Evolutionary conservation across 2,888 invertebrate species (phyloP).

Genomic region (Drosophila cognata): DNA sequence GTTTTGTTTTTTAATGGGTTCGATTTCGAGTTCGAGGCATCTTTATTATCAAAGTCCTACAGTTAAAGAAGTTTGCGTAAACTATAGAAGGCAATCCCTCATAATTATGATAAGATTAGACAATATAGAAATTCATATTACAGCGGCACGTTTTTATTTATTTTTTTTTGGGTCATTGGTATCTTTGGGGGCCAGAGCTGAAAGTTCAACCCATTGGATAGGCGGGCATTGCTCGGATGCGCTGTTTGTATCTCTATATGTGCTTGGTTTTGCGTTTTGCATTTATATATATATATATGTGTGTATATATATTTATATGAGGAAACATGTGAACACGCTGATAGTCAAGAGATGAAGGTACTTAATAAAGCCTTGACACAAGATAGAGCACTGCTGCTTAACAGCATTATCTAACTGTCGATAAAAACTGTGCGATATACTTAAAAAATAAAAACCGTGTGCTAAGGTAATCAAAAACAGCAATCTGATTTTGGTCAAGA

Average conservation of each 20-base stretch:
- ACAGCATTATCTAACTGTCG: not conserved
- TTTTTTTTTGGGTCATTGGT: slow-evolving; percentile 45
- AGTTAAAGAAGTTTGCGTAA: slow-evolving; percentile 1
- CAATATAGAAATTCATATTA: slow-evolving; percentile 28
- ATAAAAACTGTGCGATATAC: not conserved
- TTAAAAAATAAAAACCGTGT: not conserved
- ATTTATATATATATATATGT: not conserved
- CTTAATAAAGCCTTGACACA: slow-evolving; percentile 43
- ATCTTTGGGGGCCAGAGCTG: slow-evolving; percentile 49
- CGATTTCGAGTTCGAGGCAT: slow-evolving; percentile 43
- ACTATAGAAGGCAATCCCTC: slow-evolving; percentile 12
- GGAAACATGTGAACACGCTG: slow-evolving; percentile 47
- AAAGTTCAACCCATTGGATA: slow-evolving; percentile 40
- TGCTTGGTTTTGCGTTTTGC: slow-evolving; percentile 8
- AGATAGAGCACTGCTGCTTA: slow-evolving; percentile 6
- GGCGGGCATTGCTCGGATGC: slow-evolving; percentile 36
- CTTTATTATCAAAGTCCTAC: slow-evolving; percentile 28
- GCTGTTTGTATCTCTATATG: slow-evolving; percentile 30
- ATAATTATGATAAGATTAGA: slow-evolving; percentile 47
- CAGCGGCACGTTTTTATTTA: slow-evolving; percentile 49
- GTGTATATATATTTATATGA: slow-evolving; percentile 24
- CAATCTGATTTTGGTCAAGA: not conserved
- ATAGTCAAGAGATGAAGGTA: slow-evolving; percentile 47
- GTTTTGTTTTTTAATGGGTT: slow-evolving; percentile 15
- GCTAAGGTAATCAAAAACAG: not conserved